Conservation (phyloP, 2,888 invertebrate genomes). For the Pyrrhosoma nymphula region DNA sequence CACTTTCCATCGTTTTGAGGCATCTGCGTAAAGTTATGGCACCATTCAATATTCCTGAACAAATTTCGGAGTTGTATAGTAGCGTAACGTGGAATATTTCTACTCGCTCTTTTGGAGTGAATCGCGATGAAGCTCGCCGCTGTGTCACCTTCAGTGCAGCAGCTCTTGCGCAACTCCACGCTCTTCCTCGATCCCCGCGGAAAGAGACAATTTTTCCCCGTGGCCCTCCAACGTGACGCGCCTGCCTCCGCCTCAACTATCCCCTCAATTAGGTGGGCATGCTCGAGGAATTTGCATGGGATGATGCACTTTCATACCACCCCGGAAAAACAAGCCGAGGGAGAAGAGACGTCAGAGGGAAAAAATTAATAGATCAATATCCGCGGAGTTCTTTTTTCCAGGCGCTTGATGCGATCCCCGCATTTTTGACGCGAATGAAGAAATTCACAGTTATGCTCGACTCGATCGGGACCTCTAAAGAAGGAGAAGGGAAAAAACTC, state of each 20-base stretch:
- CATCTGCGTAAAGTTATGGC: too few species aligned
- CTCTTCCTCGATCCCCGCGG: not conserved
- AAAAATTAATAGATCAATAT: not conserved
- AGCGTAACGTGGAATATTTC: too few species aligned
- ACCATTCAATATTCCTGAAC: too few species aligned
- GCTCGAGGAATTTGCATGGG: not conserved
- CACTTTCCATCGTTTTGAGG: too few species aligned
- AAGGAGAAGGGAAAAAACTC: not conserved
- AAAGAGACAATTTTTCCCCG: not conserved
- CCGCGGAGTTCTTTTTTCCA: not conserved
- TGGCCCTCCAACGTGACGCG: not conserved
- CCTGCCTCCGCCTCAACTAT: not conserved
- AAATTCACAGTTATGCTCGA: conserved; percentile 11
- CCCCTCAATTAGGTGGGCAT: not conserved
- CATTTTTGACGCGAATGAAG: not conserved
- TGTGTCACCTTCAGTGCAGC: not conserved
- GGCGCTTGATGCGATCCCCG: not conserved
- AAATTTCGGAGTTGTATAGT: too few species aligned
- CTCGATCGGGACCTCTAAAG: not conserved
- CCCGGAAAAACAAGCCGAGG: not conserved
- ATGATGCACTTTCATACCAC: not conserved
- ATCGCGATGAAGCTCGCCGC: not conserved
- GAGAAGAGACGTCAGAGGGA: not conserved
- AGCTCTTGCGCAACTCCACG: not conserved
- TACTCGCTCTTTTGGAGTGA: too few species aligned